Percentiles rank a stretch among this genome's conserved stretches.
Conservation (phyloP, 2,888 invertebrate species). For the Calameuta idolon region DNA sequence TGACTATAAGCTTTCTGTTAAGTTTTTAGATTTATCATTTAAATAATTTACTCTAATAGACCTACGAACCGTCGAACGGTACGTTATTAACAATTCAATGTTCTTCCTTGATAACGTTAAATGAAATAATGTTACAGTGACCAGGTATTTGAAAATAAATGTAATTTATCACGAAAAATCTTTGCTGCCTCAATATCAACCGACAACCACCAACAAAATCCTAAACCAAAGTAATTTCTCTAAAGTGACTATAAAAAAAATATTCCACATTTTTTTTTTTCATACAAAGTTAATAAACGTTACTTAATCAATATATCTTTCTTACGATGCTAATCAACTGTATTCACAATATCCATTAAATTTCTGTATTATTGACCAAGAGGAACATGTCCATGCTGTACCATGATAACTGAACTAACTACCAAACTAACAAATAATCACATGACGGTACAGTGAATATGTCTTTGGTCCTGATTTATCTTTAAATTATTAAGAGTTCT, state of each 20-base stretch:
- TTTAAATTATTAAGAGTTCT: not conserved
- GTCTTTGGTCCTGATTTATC: not conserved
- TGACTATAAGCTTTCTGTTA: constrained; percentile 3
- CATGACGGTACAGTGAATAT: not conserved
- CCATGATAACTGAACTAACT: not conserved
- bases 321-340: not conserved
- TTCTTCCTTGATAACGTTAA: not conserved
- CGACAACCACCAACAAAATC: not conserved
- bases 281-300: not conserved
- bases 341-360: not conserved
- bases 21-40: constrained; percentile 1
- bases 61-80: not conserved
- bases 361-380: not conserved
- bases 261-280: not conserved
- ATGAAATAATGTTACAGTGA: not conserved
- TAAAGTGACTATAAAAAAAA: not conserved
- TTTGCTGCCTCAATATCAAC: not conserved
- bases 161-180: not conserved
- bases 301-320: not conserved
- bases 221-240: not conserved
- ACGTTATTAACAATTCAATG: not conserved
- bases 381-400: not conserved
- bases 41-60: not conserved
- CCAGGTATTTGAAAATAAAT: constrained; percentile 6
- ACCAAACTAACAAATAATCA: not conserved